Evolutionary conservation across 1,140 invertebrate species (phyloP), one percentile per base, ranked within the genome.

Genomic region (Euschistus heros): DNA sequence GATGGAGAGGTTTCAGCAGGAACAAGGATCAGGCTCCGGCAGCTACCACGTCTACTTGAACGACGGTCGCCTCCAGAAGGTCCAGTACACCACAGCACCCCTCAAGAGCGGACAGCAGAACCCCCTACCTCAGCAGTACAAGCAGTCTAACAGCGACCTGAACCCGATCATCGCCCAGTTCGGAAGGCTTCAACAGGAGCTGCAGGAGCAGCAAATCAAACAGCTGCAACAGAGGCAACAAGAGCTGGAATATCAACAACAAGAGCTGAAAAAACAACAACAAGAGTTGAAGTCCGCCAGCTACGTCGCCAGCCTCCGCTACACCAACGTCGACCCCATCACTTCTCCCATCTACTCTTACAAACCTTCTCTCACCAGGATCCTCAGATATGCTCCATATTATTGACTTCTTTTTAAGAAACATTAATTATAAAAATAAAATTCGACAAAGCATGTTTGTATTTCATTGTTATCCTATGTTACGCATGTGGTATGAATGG

Each of bases 321-420:
- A 71, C 69, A 64, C 65, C 20, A 70, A 72, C 44, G 71, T 71
- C 0, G 64, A 70, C 18, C 71, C 71, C 10, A 70, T 72, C 64
- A 47, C 63, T 2, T 67, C 68, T 27, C 71, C 71, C 7, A 64
- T 71, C 70, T 71, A 71, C 65, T 62, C 70, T 17, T 71, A 69
- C 64, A 65, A 65, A 26, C 57, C 64, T 24, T 37, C 64, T 2
- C 70, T 71, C 30, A 62, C 68, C 13, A 57, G 70, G 14, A 66
- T 71, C 42, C 63, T 71, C 57, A 68, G 63, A 30, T 62, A 37
- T n/a, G 64, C 50, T 65, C 50, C 27, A 7, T 27, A 22, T 37
- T 37, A 6, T 37, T 37, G 13, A n/a, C n/a, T n/a, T n/a, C n/a
- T n/a, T n/a, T n/a, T n/a, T n/a, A n/a, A n/a, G n/a, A n/a, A n/a